A percentile compares a stretch with the other conserved stretches of the same genome.
Conservation (phyloP, 2,888 invertebrate species). For the Drosophila pseudotalamancana region DNA sequence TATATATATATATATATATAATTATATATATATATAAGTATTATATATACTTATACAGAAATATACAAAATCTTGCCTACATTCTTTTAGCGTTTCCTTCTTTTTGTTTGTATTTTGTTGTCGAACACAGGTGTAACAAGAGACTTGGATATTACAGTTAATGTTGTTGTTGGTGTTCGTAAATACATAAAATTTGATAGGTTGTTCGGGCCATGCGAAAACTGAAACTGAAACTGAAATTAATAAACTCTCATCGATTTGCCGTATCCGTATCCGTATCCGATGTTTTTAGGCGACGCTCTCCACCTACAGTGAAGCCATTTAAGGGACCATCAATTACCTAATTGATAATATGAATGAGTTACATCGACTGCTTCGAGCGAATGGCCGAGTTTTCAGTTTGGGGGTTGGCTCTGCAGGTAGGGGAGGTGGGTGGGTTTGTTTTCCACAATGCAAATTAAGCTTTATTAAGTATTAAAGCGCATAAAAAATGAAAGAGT, state of each 20-base stretch:
- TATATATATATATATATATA: not conserved
- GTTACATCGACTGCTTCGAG: not conserved
- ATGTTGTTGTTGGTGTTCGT: slow-evolving; percentile 7
- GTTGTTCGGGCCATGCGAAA: slow-evolving; percentile 7
- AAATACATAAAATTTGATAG: slow-evolving; percentile 56
- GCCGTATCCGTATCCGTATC: slow-evolving; percentile 13
- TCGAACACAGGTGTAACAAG: slow-evolving; percentile 4
- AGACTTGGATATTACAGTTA: not conserved
- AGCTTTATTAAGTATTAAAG: slow-evolving; percentile 37
- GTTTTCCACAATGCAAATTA: slow-evolving; percentile 34
- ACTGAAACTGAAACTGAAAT: slow-evolving; percentile 57
- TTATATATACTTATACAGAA: not conserved
- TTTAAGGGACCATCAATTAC: slow-evolving; percentile 70
- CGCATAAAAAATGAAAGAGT: slow-evolving; percentile 11
- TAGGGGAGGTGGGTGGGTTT: too few species aligned
- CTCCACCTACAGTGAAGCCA: slow-evolving; percentile 18
- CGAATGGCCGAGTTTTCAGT: too few species aligned
- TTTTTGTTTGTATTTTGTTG: not conserved
- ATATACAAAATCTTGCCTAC: not conserved
- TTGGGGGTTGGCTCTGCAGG: too few species aligned
- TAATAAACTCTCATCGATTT: slow-evolving; percentile 75
- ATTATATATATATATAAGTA: not conserved
- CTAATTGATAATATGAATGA: slow-evolving; percentile 64
- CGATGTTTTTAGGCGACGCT: not conserved
- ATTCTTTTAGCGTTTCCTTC: slow-evolving; percentile 5